phyloP scores from a whole-genome alignment of 2,113 vertebrate genomes.

The Clinocottus analis region DNA sequence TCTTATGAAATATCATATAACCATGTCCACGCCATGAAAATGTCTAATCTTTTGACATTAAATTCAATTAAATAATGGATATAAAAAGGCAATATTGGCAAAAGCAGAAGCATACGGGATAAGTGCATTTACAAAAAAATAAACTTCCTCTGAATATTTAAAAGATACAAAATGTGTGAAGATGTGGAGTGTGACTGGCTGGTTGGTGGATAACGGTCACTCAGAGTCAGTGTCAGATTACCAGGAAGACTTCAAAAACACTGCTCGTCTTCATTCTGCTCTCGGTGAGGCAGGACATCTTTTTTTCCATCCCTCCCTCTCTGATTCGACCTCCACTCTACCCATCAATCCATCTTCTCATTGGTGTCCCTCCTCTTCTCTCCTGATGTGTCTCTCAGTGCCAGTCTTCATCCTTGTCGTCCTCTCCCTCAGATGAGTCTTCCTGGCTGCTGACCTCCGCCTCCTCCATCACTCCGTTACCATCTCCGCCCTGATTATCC shows the following conservation, averaged over 20 bases:
- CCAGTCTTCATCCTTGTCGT: constrained; percentile 84
- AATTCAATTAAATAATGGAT: constrained; percentile 77
- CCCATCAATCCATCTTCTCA: constrained; percentile 14
- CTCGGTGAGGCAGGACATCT: neutral
- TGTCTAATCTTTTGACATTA: constrained; percentile 52
- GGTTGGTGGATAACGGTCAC: constrained; percentile 2
- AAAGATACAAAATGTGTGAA: constrained; percentile 57
- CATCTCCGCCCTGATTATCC: constrained; percentile 40
- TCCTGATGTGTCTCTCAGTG: constrained; percentile 59
- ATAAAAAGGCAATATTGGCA: constrained; percentile 69
- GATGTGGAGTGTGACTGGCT: constrained; percentile 54
- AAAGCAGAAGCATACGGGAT: constrained; percentile 59
- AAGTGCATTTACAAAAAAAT: constrained; percentile 72
- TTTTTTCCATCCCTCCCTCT: constrained; percentile 14
- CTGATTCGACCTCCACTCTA: constrained; percentile 22
- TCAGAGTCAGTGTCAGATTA: constrained; percentile 17
- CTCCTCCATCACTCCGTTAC: constrained; percentile 68
- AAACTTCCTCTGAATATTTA: constrained; percentile 60
- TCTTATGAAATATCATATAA: constrained; percentile 33
- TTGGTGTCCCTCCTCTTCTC: constrained; percentile 3
- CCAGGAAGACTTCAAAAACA: constrained; percentile 56
- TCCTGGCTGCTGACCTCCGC: constrained; percentile 77
- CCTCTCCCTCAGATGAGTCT: constrained; percentile 81
- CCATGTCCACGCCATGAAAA: constrained; percentile 34
- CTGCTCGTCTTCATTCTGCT: constrained; percentile 38